phyloP scores from a whole-genome alignment of 2,888 invertebrate genomes.

The Theretra japonica region DNA sequence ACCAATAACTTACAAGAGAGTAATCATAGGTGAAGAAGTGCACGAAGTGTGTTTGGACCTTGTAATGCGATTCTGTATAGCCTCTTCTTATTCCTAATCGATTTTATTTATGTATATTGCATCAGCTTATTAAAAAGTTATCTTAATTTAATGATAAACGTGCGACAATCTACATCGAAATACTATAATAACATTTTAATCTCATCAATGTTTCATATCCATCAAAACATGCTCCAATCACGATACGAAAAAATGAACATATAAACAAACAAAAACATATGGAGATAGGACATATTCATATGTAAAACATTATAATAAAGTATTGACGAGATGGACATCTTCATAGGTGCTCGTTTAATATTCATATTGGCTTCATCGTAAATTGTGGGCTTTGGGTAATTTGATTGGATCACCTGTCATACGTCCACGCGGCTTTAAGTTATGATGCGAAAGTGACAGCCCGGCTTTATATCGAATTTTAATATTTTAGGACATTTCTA shows the following conservation, averaged over 20 bases:
- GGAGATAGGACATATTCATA: neutral
- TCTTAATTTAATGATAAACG: no score
- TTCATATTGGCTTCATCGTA: constrained; percentile 12
- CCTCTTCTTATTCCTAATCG: no score
- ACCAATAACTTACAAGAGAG: no score
- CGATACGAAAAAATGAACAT: constrained; percentile 4
- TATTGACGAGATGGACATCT: constrained; percentile 17
- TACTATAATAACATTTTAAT: no score
- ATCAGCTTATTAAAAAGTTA: no score
- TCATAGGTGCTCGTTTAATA: constrained; percentile 26
- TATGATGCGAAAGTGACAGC: constrained; percentile 23
- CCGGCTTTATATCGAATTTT: neutral
- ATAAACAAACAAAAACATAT: constrained; percentile 18
- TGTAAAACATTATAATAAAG: constrained; percentile 21
- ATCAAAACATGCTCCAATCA: neutral
- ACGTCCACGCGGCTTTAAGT: constrained; percentile 15
- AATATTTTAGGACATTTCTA: constrained; percentile 13
- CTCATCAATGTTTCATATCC: neutral
- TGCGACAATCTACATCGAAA: no score
- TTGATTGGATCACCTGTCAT: constrained; percentile 30
- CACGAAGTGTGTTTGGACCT: no score
- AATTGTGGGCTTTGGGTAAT: constrained; percentile 28
- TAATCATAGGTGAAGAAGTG: no score
- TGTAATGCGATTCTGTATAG: no score
- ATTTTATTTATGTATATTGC: no score